phyloP scores from a whole-genome alignment of 2,113 vertebrate genomes.

The Sinosuthora webbiana region DNA sequence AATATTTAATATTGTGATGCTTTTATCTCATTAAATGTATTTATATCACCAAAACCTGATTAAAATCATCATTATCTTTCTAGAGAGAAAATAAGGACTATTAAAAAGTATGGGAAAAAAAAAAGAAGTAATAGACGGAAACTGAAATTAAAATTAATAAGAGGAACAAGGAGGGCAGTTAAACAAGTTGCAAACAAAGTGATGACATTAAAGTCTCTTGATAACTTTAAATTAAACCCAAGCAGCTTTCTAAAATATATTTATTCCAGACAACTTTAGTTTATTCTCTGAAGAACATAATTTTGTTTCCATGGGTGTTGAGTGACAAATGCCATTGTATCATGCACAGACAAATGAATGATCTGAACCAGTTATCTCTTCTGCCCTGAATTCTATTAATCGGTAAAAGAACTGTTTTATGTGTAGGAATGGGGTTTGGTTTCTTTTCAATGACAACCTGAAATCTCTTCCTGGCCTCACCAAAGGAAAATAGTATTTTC shows the following conservation, averaged over 20 bases:
- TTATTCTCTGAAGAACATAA: neutral
- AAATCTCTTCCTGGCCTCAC: neutral
- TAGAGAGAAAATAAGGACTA: neutral
- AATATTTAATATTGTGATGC: neutral
- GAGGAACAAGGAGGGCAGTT: neutral
- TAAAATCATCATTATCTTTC: neutral
- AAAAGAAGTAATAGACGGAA: neutral
- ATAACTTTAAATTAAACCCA: neutral
- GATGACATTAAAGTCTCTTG: neutral
- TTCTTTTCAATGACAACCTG: neutral
- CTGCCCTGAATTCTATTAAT: neutral
- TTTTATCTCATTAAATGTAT: neutral
- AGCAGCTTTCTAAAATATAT: neutral
- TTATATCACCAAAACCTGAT: neutral
- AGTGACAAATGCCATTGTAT: neutral
- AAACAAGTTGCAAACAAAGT: neutral
- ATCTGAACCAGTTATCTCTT: neutral
- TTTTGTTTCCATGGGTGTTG: neutral
- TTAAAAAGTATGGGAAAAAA: neutral
- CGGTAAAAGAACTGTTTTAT: neutral
- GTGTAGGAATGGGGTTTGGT: neutral
- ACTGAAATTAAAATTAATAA: neutral
- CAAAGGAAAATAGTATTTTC: neutral
- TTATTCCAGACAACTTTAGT: neutral
- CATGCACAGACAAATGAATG: neutral